Base-by-base conservation (phyloP, 35 echinoderm and acorn worm genomes). In the Diadema setosum region DNA sequence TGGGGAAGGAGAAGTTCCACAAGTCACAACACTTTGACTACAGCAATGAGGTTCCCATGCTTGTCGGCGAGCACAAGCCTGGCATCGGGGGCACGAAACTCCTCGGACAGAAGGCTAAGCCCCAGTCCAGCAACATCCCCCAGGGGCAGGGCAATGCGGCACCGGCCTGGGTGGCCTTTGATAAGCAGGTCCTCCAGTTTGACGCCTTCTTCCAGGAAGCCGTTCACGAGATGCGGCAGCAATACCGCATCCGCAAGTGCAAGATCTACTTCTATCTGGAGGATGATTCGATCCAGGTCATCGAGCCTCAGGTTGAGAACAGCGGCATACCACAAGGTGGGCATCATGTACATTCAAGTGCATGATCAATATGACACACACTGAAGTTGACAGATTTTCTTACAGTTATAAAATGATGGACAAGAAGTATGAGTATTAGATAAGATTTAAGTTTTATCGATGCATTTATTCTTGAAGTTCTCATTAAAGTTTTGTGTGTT, bases 11-110 rank as follows among this genome's bases (percentile, higher is more conserved):
- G 21, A 94, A 89, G 40, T 91, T 88, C 70, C 92, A 89, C 65
- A 98, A 98, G 60, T 98, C 96, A 1, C 96, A 98, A 55, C 96
- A 98, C 46, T 98, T 98, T 86, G 96, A 89, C 81, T 87, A 94
- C 57, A 58, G 88, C 70, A 98, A 98, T 89, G 88, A 94, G 74
- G 96, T 98, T 15, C 91, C 96, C n/a, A 94, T 98, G 91, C 52
- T 91, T 45, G 96, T 98, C n/a, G 96, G 96, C 37, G 96, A 91
- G 86, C 89, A 91, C 58, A 98, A 98, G 59, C 92, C 96, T 9
- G 96, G 96, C 17, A 98, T 98, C 35, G 96, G 96, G 48, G 96
- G 96, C 5, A 36, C 87, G 36, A 89, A 63, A n/a, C 81, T 94
- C 4, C 88, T 98, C 8, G 96, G 92, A 9, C 96, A 98, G 75